phyloP scores from a whole-genome alignment of 2,113 vertebrate genomes.

The Myotis davidii region DNA sequence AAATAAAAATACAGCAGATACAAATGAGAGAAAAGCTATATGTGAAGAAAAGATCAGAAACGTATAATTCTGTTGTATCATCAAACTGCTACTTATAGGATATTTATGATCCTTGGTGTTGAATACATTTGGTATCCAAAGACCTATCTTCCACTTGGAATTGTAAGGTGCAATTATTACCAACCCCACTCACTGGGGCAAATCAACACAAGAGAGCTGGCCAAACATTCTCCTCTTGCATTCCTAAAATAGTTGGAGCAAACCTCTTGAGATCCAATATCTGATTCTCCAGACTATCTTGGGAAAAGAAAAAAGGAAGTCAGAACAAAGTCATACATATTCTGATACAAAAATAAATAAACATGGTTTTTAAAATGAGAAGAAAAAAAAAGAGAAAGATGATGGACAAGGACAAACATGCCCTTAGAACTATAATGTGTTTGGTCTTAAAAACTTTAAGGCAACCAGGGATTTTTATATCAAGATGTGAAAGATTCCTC shows the following conservation, averaged over 20 bases:
- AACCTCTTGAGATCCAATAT: conserved; percentile 82
- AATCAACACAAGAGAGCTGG: conserved; percentile 77
- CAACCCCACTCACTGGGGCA: conserved; percentile 69
- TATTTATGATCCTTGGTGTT: neutral
- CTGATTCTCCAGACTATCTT: conserved; percentile 82
- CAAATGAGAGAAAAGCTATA: neutral
- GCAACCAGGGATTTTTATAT: conserved; percentile 69
- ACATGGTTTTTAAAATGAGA: conserved; percentile 80
- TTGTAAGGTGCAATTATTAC: conserved; percentile 60
- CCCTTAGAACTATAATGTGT: conserved; percentile 68
- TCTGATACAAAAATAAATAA: conserved; percentile 85
- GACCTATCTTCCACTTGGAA: conserved; percentile 69
- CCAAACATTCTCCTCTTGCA: conserved; percentile 84
- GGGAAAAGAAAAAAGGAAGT: conserved; percentile 80
- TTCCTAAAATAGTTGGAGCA: conserved; percentile 86
- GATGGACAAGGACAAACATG: conserved; percentile 70
- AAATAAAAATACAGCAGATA: neutral
- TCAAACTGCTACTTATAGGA: neutral
- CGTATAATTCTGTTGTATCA: neutral
- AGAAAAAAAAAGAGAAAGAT: conserved; percentile 49
- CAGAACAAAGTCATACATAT: conserved; percentile 84
- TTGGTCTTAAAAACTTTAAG: conserved; percentile 69
- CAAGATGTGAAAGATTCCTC: conserved; percentile 75
- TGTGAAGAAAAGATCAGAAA: neutral
- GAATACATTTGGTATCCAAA: neutral